phyloP scores from a whole-genome alignment of 2,113 vertebrate genomes.

The Malaclemys terrapin region DNA sequence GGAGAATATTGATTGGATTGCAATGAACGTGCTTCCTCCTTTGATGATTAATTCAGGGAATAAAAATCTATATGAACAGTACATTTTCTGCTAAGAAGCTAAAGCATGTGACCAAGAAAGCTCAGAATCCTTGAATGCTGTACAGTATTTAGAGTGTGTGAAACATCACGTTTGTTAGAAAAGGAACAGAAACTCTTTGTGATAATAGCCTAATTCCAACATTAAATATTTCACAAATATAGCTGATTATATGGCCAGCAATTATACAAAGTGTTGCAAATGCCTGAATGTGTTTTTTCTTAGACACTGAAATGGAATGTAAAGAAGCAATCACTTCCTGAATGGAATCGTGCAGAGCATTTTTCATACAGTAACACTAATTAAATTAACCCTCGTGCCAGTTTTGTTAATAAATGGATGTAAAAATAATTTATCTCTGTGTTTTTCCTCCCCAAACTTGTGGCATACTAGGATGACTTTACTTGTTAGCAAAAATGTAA shows the following conservation, averaged over 20 bases:
- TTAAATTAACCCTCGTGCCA: background rate
- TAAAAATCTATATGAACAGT: slow-evolving; percentile 9
- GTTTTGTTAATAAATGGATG: background rate
- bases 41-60: slow-evolving; percentile 45
- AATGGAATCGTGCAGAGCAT: rapidly evolving
- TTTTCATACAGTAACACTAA: background rate
- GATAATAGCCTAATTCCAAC: background rate
- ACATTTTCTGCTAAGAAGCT: background rate
- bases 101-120: background rate
- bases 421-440: background rate
- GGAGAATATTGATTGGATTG: background rate
- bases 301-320: background rate
- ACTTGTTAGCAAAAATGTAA: background rate
- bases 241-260: slow-evolving; percentile 16
- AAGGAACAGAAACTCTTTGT: background rate
- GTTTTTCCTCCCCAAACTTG: background rate
- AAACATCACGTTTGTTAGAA: background rate
- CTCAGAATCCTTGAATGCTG: background rate
- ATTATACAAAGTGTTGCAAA: slow-evolving; percentile 9
- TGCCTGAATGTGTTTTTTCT: slow-evolving; percentile 11
- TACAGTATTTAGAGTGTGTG: background rate
- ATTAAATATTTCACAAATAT: slow-evolving; percentile 8
- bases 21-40: background rate
- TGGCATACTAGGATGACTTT: background rate
- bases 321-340: background rate